A percentile compares a stretch with the other conserved stretches of the same genome.
phyloP scores from a whole-genome alignment of 2,113 vertebrate genomes.

The Amazona guildingii region DNA sequence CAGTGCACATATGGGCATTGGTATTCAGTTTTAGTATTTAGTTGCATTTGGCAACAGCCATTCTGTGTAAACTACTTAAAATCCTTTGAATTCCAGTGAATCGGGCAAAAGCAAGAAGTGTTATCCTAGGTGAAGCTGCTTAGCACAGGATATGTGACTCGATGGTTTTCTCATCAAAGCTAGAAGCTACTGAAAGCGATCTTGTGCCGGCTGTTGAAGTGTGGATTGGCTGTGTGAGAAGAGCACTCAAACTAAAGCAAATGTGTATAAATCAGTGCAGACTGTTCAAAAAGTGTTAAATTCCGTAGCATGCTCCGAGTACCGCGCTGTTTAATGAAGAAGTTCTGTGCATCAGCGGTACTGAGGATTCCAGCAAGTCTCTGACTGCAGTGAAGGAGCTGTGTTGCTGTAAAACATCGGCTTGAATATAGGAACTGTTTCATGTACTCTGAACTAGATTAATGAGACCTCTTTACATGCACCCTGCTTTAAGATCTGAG shows the following conservation, averaged over 20 bases:
- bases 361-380: neutral
- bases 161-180: neutral
- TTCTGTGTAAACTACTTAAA: neutral
- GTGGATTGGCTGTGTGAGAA: neutral
- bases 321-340: neutral
- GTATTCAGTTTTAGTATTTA: neutral
- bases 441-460: neutral
- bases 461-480: neutral
- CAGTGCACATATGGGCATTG: accelerated
- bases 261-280: no score
- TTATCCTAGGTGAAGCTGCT: neutral
- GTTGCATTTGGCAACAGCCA: neutral
- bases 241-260: neutral
- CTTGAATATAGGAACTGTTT: neutral
- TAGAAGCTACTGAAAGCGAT: neutral
- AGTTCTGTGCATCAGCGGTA: accelerated
- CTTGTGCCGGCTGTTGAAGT: neutral
- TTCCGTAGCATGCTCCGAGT: neutral
- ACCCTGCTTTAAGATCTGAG: neutral
- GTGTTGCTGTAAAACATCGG: neutral
- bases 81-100: neutral
- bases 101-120: neutral
- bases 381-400: neutral
- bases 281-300: neutral
- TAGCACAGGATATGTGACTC: neutral